Conservation (phyloP, 2,113 vertebrate species). For the Ptyas mucosa region DNA sequence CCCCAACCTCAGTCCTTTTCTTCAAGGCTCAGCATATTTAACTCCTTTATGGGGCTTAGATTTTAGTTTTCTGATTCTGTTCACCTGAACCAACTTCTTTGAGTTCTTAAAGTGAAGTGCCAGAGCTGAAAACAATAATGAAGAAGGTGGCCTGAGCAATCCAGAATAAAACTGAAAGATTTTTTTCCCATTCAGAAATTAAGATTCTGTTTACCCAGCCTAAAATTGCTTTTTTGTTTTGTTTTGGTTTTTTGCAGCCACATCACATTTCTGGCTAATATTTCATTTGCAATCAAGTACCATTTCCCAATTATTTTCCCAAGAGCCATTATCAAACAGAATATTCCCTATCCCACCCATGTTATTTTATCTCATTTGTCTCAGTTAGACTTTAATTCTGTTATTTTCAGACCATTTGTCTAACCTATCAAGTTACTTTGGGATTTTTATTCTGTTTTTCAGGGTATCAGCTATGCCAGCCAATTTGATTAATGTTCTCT, state of each 20-base stretch:
- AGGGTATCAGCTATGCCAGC: background rate
- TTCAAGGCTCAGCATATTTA: background rate
- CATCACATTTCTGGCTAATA: background rate
- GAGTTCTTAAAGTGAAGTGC: background rate
- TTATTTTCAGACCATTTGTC: background rate
- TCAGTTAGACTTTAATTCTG: background rate
- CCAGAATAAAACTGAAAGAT: background rate
- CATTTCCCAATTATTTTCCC: background rate
- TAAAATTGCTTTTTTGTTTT: background rate
- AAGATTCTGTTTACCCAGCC: background rate
- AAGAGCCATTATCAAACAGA: background rate
- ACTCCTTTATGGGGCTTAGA: background rate
- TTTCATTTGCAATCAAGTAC: background rate
- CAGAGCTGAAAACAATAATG: background rate
- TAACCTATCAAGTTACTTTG: background rate
- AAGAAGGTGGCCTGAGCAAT: background rate
- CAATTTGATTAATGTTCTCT: background rate
- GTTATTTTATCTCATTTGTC: background rate
- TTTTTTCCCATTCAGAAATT: background rate
- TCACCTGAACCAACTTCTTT: background rate
- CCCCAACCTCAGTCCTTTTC: background rate
- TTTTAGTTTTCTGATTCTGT: background rate
- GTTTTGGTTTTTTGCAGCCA: background rate
- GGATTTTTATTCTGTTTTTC: background rate
- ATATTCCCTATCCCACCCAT: background rate